Evolutionary conservation across 2,888 invertebrate species (phyloP).

Genomic region (Lasioglossum pauxillum): DNA sequence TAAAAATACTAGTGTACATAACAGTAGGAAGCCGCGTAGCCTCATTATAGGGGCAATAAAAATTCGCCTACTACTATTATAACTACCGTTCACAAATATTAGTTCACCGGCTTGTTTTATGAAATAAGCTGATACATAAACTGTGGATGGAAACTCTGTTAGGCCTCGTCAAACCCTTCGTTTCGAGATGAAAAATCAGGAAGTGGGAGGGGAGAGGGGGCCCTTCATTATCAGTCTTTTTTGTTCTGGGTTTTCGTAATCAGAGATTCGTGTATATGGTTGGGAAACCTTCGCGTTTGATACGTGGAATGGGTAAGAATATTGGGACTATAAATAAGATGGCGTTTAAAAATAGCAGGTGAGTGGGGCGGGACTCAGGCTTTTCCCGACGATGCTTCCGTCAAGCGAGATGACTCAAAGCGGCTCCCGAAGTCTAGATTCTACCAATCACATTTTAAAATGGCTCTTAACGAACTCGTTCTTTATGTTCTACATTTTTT

Average conservation of each 20-base stretch:
- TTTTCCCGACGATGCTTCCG: background rate
- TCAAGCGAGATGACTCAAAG: constrained; percentile 1
- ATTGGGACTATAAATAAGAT: background rate
- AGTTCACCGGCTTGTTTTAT: background rate
- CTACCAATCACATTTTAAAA: too few species aligned
- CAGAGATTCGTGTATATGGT: background rate
- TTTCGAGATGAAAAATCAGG: background rate
- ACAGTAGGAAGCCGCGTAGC: background rate
- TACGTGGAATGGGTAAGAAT: background rate
- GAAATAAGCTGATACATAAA: background rate
- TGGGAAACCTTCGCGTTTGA: background rate
- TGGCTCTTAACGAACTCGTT: too few species aligned
- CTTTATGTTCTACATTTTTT: background rate
- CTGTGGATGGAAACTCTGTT: background rate
- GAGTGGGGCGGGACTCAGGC: background rate
- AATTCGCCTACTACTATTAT: background rate
- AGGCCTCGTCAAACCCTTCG: too few species aligned
- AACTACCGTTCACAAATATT: background rate
- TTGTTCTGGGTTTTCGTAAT: background rate
- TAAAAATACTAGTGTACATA: background rate
- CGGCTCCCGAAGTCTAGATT: background rate
- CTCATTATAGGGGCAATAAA: background rate
- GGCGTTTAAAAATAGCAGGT: background rate
- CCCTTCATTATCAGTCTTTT: background rate
- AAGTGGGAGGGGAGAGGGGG: background rate